Evolutionary conservation across 2,888 invertebrate genomes (phyloP).

Genomic region (Xylota sylvarum): DNA sequence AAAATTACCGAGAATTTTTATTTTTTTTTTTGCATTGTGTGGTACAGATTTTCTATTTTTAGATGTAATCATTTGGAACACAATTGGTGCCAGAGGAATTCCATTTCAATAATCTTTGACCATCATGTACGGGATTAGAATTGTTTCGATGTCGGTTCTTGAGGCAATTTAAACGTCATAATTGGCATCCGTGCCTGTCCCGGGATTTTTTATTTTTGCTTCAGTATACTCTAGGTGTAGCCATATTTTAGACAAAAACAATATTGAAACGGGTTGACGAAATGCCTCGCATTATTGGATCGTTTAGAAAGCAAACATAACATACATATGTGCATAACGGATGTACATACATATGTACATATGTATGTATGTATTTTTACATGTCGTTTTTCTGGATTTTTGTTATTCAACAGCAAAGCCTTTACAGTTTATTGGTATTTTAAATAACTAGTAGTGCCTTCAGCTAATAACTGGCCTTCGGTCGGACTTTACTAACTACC

Average conservation of each 20-base stretch:
- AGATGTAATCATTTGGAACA: slow-evolving; percentile 24
- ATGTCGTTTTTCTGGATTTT: no score
- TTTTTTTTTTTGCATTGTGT: neutral
- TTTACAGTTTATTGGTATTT: no score
- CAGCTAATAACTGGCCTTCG: no score
- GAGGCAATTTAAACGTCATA: slow-evolving; percentile 31
- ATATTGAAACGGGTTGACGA: neutral
- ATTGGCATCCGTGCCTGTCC: slow-evolving; percentile 37
- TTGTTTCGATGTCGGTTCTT: slow-evolving; percentile 23
- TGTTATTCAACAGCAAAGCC: no score
- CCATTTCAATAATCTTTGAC: slow-evolving; percentile 35
- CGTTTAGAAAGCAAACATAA: no score
- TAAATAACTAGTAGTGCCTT: no score
- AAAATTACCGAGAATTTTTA: slow-evolving; percentile 3
- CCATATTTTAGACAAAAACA: slow-evolving; percentile 18
- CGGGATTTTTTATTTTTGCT: slow-evolving; percentile 33
- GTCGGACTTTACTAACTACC: no score
- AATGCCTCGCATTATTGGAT: neutral
- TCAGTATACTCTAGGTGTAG: no score
- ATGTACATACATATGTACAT: no score
- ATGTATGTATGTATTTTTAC: no score
- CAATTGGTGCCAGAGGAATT: slow-evolving; percentile 53
- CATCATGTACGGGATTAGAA: slow-evolving; percentile 26
- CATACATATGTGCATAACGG: no score
- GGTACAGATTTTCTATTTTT: slow-evolving; percentile 26